Evolutionary conservation across 1,140 invertebrate species (phyloP).

Genomic region (Hycleus phaleratus): DNA sequence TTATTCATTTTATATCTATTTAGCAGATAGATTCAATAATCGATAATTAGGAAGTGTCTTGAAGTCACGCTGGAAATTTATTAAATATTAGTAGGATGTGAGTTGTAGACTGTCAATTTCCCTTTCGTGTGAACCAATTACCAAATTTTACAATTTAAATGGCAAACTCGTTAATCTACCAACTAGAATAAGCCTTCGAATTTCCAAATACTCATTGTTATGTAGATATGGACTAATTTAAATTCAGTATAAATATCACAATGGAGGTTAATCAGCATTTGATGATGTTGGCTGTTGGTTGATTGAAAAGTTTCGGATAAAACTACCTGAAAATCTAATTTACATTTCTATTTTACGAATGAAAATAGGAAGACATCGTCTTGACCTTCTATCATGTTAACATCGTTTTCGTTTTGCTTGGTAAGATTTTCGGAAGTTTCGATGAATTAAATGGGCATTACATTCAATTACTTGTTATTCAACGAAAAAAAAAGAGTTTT

Average conservation of each 20-base stretch:
- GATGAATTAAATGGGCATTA: constrained; percentile 8
- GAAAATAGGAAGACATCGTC: neutral
- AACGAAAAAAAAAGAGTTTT: too few relatives aligned
- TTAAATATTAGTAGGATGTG: too few relatives aligned
- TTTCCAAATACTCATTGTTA: constrained; percentile 11
- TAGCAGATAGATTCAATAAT: too few relatives aligned
- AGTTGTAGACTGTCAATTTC: too few relatives aligned
- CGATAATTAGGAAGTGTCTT: too few relatives aligned
- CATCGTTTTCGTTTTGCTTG: too few relatives aligned
- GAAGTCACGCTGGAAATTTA: too few relatives aligned
- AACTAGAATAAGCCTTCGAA: neutral
- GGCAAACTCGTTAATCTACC: constrained; percentile 2
- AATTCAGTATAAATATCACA: constrained; percentile 20
- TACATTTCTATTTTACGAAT: neutral
- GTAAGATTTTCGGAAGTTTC: neutral
- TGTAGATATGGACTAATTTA: constrained; percentile 15
- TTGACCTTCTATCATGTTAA: neutral
- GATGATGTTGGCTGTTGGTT: constrained; percentile 4
- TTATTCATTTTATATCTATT: too few relatives aligned
- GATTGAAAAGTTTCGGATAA: constrained; percentile 10
- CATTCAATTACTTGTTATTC: constrained; percentile 3
- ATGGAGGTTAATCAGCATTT: constrained; percentile 15
- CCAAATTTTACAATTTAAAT: constrained; percentile 15
- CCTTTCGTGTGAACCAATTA: constrained; percentile 2
- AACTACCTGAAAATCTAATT: constrained; percentile 1